Percentiles rank a stretch among this genome's conserved stretches.
These are phyloP conservation scores for Phocides pigmalion DNA, from an alignment of 1,140 invertebrate genomes.

Conservation along the genomic window DNA sequence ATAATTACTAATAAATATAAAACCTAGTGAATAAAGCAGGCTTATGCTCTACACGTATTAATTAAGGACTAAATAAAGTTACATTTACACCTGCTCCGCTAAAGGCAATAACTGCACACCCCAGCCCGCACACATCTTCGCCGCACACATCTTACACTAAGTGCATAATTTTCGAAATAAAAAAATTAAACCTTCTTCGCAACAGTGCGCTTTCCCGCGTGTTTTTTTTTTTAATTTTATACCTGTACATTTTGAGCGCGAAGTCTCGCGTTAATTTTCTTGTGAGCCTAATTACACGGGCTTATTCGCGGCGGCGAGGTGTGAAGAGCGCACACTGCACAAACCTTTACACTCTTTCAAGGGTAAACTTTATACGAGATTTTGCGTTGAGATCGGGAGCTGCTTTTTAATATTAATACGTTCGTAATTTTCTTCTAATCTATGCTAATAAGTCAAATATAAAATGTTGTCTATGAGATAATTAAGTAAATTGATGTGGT, in stretches of 20 bases:
- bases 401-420: slow-evolving; percentile 30
- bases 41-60: slow-evolving; percentile 1
- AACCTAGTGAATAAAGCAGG: neutral
- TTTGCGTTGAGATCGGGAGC: slow-evolving; percentile 10
- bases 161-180: slow-evolving; percentile 31
- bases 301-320: slow-evolving; percentile 52
- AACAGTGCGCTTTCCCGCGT: slow-evolving; percentile 18
- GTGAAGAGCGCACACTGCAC: slow-evolving; percentile 34
- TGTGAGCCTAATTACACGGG: slow-evolving; percentile 60
- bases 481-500: too few relatives aligned
- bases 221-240: slow-evolving; percentile 27
- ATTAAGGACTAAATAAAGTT: neutral
- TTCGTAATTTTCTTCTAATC: slow-evolving; percentile 1
- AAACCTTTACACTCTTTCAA: slow-evolving; percentile 41
- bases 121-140: too few relatives aligned
- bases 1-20: neutral
- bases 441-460: neutral
- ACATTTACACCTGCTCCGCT: slow-evolving; percentile 18
- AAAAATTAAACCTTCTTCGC: slow-evolving; percentile 26
- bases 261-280: slow-evolving; percentile 50
- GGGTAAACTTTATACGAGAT: slow-evolving; percentile 39
- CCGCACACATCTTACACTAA: slow-evolving; percentile 28
- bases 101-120: slow-evolving; percentile 34
- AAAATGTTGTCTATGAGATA: too few relatives aligned
- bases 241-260: slow-evolving; percentile 20